Evolutionary conservation across 2,797 vertebrate genomes (phyloP).

Genomic region (Esox lucius): DNA sequence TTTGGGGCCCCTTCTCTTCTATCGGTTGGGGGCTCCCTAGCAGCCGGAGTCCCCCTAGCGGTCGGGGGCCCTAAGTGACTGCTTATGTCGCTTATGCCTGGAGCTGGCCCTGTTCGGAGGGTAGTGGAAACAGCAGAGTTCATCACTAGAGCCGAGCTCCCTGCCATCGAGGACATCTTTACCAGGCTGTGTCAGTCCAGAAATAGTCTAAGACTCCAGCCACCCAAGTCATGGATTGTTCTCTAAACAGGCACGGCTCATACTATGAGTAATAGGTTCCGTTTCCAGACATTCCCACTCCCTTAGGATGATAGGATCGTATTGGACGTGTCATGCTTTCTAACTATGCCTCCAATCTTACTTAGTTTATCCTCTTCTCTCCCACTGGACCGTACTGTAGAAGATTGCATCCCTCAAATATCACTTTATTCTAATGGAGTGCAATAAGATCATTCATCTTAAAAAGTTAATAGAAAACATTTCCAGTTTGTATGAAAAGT

Average conservation of each 20-base stretch:
- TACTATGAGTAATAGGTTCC: not conserved
- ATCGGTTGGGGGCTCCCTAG: too few relatives aligned
- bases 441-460: conserved; percentile 28
- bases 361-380: conserved; percentile 12
- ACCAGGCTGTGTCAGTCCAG: too few relatives aligned
- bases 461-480: conserved; percentile 33
- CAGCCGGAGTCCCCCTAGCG: too few relatives aligned
- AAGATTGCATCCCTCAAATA: conserved; percentile 49
- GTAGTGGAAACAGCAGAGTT: too few relatives aligned
- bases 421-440: conserved; percentile 56
- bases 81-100: too few relatives aligned
- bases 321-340: conserved; percentile 32
- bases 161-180: too few relatives aligned
- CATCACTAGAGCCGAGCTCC: too few relatives aligned
- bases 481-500: conserved; percentile 36
- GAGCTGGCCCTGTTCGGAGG: too few relatives aligned
- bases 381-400: conserved; percentile 49
- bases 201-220: too few relatives aligned
- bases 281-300: not conserved
- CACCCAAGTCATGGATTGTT: too few relatives aligned
- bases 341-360: conserved; percentile 34
- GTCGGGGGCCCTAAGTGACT: too few relatives aligned
- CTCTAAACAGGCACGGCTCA: not conserved
- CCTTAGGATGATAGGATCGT: not conserved
- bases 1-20: too few relatives aligned